phyloP scores from a whole-genome alignment of 2,113 vertebrate species.

The Aramus guarauna region DNA sequence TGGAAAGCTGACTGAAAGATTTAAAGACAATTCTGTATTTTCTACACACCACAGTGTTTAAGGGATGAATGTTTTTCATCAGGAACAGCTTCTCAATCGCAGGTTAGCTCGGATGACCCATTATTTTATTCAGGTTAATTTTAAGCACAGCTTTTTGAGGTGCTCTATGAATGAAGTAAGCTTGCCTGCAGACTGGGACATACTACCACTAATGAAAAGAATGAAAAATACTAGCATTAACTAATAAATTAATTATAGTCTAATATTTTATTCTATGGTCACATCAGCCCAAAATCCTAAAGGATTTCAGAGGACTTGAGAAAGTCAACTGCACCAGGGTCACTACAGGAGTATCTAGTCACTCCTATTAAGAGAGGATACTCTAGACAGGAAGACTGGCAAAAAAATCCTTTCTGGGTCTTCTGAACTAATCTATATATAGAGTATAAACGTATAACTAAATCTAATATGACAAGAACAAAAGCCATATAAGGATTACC shows the following conservation, averaged over 20 bases:
- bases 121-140: not conserved
- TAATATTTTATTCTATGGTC: not conserved
- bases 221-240: not conserved
- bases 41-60: not conserved
- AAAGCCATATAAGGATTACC: not conserved
- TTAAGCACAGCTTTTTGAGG: not conserved
- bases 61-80: not conserved
- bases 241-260: not conserved
- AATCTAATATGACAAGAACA: not conserved
- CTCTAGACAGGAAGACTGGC: not conserved
- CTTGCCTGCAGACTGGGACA: not conserved
- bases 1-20: not conserved
- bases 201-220: not conserved
- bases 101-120: not conserved
- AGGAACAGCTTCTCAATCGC: not conserved
- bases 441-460: not conserved
- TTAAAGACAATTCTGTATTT: not conserved
- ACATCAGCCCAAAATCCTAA: not conserved
- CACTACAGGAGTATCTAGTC: not conserved
- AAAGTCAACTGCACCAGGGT: not conserved
- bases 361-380: not conserved
- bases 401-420: not conserved
- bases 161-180: not conserved
- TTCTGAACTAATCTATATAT: not conserved
- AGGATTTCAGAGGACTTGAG: not conserved